Evolutionary conservation across 2,113 vertebrate species (phyloP), one percentile per base, ranked within the genome.

Genomic region (Ornithorhynchus anatinus): DNA sequence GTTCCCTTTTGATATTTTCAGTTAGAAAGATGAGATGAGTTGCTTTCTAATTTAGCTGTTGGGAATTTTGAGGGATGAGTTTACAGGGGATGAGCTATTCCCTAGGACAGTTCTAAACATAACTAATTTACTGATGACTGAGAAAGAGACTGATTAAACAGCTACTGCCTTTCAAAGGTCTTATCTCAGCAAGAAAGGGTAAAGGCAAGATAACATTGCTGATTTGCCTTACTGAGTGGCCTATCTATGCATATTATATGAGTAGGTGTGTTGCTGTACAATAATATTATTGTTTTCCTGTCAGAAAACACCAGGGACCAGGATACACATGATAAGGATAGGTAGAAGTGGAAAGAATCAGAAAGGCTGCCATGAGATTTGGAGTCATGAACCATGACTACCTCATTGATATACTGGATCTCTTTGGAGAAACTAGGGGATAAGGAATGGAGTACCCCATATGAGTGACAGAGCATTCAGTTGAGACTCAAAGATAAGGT

Each of bases 1-100:
- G 86, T 74, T 40, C 67, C 61, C 63, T 86, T 20, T 76, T 86
- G 86, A 87, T 77, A 83, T 89, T 89, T 90, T 84, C 38, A 25
- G 66, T 80, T 78, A 59, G 43, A 53, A 77, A 70, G 75, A 37
- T 60, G 70, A 62, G 83, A 36, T 54, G 61, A 59, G 73, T 72
- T 69, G 38, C 73, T 80, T 48, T 42, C 56, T 83, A 58, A 68
- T 43, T 36, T 53, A 80, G 66, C 84, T 79, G 39, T 77, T 68
- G 83, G 72, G 79, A 80, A 44, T n/a, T 23, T 59, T 68, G 35
- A 31, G 42, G 54, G 66, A 80, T 82, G 65, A 47, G 58, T 79
- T 87, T 82, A 77, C 51, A 77, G 80, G 77, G 74, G 52, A 31
- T 54, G 74, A 69, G 54, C 44, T 58, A 33, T 60, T 65, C 67